A percentile compares a stretch with the other conserved stretches of the same genome.
Evolutionary conservation across 35 echinoderm and acorn worm genomes (phyloP).

Genomic region (Heliocidaris erythrogramma): DNA sequence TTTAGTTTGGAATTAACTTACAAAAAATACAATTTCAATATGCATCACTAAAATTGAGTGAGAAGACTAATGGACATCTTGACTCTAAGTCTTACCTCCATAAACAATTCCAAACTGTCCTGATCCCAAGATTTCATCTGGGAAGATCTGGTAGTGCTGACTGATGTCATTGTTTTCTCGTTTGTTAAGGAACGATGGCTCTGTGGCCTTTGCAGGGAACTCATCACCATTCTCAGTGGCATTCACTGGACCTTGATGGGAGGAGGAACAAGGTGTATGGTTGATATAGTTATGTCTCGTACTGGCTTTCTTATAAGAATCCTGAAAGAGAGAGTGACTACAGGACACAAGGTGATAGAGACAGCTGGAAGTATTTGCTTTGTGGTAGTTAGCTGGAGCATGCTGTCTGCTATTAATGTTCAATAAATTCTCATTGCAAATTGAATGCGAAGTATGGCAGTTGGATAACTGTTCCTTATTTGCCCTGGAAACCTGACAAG

Average conservation of each 20-base stretch:
- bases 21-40: no score
- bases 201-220: conserved; percentile 14
- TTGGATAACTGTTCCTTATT: not conserved
- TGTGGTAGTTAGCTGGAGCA: not conserved
- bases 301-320: conserved; percentile 16
- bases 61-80: not conserved
- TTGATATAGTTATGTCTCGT: not conserved
- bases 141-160: conserved; percentile 96
- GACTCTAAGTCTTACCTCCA: conserved; percentile 71
- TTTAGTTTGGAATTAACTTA: no score
- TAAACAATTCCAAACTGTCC: conserved; percentile 99
- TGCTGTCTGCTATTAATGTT: not conserved
- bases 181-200: conserved; percentile 22
- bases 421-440: not conserved
- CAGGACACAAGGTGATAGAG: not conserved
- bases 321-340: conserved; percentile 25
- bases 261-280: conserved; percentile 20
- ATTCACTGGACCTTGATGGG: conserved; percentile 58
- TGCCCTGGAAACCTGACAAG: not conserved
- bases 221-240: conserved; percentile 81
- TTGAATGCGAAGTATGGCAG: not conserved
- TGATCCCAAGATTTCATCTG: conserved; percentile 97
- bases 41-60: no score
- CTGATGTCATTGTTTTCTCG: conserved; percentile 85
- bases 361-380: not conserved